A percentile compares a stretch with the other conserved stretches of the same genome.
Conservation (phyloP, 2,888 invertebrate species). For the Xestia c-nigrum region DNA sequence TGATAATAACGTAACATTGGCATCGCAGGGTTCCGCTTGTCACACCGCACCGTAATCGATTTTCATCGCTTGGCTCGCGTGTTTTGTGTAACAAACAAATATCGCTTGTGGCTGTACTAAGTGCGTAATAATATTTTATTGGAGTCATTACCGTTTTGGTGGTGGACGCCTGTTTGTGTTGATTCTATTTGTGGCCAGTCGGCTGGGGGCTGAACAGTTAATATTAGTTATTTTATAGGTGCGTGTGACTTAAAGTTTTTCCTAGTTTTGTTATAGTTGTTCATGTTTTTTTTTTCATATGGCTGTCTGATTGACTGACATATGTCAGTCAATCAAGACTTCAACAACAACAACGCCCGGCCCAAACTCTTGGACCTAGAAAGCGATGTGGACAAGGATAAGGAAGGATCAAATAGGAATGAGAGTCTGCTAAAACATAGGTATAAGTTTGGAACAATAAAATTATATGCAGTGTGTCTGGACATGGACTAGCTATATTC, state of each 20-base stretch:
- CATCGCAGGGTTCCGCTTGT: constrained; percentile 43
- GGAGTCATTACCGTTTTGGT: constrained; percentile 40
- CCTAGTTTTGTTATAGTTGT: not conserved
- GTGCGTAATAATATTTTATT: constrained; percentile 60
- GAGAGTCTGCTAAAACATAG: too few species aligned
- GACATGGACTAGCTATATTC: too few species aligned
- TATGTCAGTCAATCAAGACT: too few species aligned
- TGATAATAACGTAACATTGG: constrained; percentile 49
- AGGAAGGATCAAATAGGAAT: too few species aligned
- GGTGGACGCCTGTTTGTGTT: constrained; percentile 32
- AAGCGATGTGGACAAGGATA: too few species aligned
- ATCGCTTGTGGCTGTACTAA: constrained; percentile 36
- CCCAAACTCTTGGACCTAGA: too few species aligned
- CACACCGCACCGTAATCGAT: constrained; percentile 60
- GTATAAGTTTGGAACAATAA: too few species aligned
- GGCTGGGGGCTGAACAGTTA: not conserved
- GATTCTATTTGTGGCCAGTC: constrained; percentile 32
- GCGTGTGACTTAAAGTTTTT: not conserved
- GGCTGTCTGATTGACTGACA: too few species aligned
- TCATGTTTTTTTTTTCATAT: not conserved
- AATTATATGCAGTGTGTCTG: too few species aligned
- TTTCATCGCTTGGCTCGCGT: constrained; percentile 58
- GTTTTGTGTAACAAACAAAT: constrained; percentile 57
- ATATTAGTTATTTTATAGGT: not conserved
- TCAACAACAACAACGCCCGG: too few species aligned